Conservation (phyloP, 2,888 invertebrate genomes). For the Cybosia mesomella region DNA sequence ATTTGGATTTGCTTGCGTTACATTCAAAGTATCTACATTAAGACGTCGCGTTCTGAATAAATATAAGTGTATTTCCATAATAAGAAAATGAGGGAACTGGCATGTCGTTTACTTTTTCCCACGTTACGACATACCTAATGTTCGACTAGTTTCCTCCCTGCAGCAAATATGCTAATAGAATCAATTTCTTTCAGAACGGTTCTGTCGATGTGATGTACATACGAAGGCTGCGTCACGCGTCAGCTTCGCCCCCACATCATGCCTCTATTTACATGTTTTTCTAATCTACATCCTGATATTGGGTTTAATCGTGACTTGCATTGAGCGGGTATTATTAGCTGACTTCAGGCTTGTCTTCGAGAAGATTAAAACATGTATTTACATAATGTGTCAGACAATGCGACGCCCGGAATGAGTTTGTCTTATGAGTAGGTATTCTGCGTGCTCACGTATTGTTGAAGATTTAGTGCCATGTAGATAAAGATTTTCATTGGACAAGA, state of each 20-base stretch:
- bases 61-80: constrained; percentile 43
- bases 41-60: constrained; percentile 25
- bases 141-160: constrained; percentile 26
- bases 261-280: constrained; percentile 77
- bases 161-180: constrained; percentile 46
- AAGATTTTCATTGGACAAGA: constrained; percentile 18
- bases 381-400: constrained; percentile 74
- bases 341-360: constrained; percentile 54
- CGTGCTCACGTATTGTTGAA: constrained; percentile 43
- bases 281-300: constrained; percentile 76
- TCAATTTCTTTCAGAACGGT: constrained; percentile 39
- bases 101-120: constrained; percentile 38
- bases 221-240: constrained; percentile 36
- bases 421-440: constrained; percentile 53
- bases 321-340: constrained; percentile 67
- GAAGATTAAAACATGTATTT: constrained; percentile 73
- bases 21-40: constrained; percentile 23
- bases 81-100: constrained; percentile 40
- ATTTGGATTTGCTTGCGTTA: constrained; percentile 18
- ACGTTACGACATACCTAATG: constrained; percentile 31
- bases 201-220: constrained; percentile 42
- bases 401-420: constrained; percentile 65
- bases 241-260: constrained; percentile 54
- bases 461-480: constrained; percentile 32
- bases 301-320: constrained; percentile 78